Percentiles rank a stretch among this genome's conserved stretches.
Evolutionary conservation across 2,113 vertebrate genomes (phyloP).

Genomic region (Argyrosomus japonicus): DNA sequence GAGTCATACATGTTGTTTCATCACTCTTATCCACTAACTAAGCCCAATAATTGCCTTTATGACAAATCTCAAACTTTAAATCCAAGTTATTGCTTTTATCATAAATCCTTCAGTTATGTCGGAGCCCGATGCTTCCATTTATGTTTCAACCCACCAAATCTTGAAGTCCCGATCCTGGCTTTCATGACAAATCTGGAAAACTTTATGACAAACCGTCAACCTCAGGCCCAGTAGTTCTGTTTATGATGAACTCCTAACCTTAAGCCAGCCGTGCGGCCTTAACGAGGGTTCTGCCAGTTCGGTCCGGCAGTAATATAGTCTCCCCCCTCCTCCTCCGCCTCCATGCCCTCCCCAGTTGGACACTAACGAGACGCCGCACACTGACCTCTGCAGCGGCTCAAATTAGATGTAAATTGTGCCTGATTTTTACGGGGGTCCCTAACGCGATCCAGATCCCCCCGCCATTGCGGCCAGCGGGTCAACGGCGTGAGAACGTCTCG

Average conservation of each 20-base stretch:
- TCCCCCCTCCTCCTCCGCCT: conserved; percentile 8
- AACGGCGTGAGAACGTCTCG: conserved; percentile 89
- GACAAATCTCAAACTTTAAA: conserved; percentile 62
- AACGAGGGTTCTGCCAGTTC: conserved; percentile 65
- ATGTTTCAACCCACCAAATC: conserved; percentile 27
- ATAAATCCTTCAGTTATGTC: conserved; percentile 39
- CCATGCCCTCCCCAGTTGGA: conserved; percentile 53
- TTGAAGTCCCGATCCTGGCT: conserved; percentile 30
- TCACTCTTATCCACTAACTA: conserved; percentile 63
- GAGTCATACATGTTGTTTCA: conserved; percentile 70
- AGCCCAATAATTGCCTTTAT: conserved; percentile 67
- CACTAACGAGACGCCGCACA: conserved; percentile 78
- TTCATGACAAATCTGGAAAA: conserved; percentile 47
- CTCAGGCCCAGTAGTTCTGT: conserved; percentile 37
- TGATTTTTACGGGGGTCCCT: conserved; percentile 82
- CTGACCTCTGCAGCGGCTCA: conserved; percentile 77
- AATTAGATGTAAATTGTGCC: conserved; percentile 85
- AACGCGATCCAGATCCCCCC: conserved; percentile 89
- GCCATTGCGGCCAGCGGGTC: conserved; percentile 71
- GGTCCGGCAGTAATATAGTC: conserved; percentile 53
- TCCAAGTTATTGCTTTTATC: conserved; percentile 66
- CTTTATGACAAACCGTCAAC: conserved; percentile 35
- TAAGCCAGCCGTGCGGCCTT: conserved; percentile 53
- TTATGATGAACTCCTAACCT: conserved; percentile 68
- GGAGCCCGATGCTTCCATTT: conserved; percentile 38